phyloP scores from a whole-genome alignment of 2,888 invertebrate species.

The Galeruca laticollis region DNA sequence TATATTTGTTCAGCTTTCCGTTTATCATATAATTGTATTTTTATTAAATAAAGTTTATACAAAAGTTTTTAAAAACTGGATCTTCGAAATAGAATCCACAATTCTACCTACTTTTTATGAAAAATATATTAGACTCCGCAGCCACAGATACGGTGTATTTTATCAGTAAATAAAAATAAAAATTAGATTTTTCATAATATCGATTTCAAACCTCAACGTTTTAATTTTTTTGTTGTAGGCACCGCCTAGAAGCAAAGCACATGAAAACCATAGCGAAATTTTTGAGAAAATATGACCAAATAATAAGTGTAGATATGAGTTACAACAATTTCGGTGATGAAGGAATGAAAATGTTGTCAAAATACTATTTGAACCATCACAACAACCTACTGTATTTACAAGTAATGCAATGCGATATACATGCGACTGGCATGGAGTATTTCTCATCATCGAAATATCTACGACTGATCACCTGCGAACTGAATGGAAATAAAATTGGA shows the following conservation, averaged over 20 bases:
- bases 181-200: no score
- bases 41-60: no score
- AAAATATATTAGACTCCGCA: no score
- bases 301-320: constrained; percentile 69
- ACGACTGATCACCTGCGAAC: constrained; percentile 68
- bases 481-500: constrained; percentile 74
- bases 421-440: constrained; percentile 61
- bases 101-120: no score
- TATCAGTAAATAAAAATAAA: no score
- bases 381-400: constrained; percentile 70
- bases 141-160: no score
- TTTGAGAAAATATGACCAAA: constrained; percentile 65
- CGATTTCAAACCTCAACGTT: no score
- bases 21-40: no score
- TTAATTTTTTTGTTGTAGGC: constrained; percentile 35
- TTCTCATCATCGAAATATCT: constrained; percentile 57
- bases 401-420: constrained; percentile 71
- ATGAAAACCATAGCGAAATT: constrained; percentile 69
- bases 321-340: constrained; percentile 71
- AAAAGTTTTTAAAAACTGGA: no score
- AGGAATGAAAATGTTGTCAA: constrained; percentile 67
- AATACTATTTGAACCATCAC: constrained; percentile 65
- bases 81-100: no score
- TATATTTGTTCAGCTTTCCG: no score
- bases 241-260: constrained; percentile 68